These are phyloP conservation scores for Lepidochitona cinerea DNA, from an alignment of 2,888 invertebrate genomes.

Conservation along the genomic window DNA sequence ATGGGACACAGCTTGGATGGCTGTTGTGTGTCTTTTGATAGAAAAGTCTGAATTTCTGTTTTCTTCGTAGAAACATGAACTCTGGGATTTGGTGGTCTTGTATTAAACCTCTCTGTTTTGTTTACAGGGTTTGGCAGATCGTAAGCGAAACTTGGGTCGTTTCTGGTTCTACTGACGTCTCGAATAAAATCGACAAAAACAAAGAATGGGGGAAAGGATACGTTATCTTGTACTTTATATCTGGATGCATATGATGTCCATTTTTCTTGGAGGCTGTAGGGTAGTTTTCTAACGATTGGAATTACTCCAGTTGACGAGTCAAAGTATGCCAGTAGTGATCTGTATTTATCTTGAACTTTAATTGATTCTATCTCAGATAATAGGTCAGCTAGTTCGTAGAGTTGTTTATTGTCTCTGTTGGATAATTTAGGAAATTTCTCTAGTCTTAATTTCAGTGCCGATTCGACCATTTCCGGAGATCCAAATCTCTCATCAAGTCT, in stretches of 20 bases:
- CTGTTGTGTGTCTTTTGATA: background rate
- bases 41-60: background rate
- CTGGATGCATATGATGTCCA: conserved; percentile 13
- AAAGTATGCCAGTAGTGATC: conserved; percentile 18
- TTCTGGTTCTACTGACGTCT: conserved; percentile 13
- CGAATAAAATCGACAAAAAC: conserved; percentile 21
- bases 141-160: conserved; percentile 22
- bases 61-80: no score
- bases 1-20: conserved; percentile 7
- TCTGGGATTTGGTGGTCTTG: no score
- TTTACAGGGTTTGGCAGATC: no score
- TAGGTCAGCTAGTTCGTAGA: conserved; percentile 27
- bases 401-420: conserved; percentile 16
- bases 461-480: conserved; percentile 20
- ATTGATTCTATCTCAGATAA: conserved; percentile 22
- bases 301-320: conserved; percentile 26
- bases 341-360: conserved; percentile 20
- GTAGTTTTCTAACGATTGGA: conserved; percentile 26
- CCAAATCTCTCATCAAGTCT: conserved; percentile 19
- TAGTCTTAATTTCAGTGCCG: conserved; percentile 15
- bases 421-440: conserved; percentile 14
- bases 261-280: conserved; percentile 18
- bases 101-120: no score
- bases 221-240: conserved; percentile 18
- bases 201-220: conserved; percentile 23